Conservation (phyloP, 2,797 vertebrate species). For the Garrulus glandarius region DNA sequence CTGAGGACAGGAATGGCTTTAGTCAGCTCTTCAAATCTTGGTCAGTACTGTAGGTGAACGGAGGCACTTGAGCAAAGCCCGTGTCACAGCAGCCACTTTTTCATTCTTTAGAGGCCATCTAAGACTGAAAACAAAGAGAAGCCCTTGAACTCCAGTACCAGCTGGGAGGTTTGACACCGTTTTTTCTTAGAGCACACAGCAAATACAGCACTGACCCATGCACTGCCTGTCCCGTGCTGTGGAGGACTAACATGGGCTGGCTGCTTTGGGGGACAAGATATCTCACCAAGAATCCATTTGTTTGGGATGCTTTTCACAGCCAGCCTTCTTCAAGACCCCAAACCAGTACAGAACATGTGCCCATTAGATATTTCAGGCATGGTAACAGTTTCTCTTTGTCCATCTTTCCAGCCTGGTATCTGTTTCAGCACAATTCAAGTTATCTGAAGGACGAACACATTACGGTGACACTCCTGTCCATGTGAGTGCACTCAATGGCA, state of each 20-base stretch:
- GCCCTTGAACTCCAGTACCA: not conserved
- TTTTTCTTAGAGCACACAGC: not conserved
- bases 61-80: not conserved
- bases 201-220: rapidly evolving
- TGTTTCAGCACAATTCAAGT: not conserved
- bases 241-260: not conserved
- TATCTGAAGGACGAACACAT: not conserved
- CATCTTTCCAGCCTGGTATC: not conserved
- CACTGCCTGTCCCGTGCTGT: no score
- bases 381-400: not conserved
- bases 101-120: not conserved
- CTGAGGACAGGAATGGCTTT: not conserved
- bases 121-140: not conserved
- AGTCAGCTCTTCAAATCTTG: not conserved
- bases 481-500: not conserved
- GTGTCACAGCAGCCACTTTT: not conserved
- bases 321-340: not conserved
- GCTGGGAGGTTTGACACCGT: not conserved
- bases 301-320: not conserved
- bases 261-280: not conserved
- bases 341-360: rapidly evolving
- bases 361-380: not conserved
- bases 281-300: not conserved
- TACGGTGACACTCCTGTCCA: rapidly evolving
- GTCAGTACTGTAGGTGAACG: not conserved